Base-by-base conservation (phyloP, 2,888 invertebrate species). In the Eumerus sabulonum region DNA sequence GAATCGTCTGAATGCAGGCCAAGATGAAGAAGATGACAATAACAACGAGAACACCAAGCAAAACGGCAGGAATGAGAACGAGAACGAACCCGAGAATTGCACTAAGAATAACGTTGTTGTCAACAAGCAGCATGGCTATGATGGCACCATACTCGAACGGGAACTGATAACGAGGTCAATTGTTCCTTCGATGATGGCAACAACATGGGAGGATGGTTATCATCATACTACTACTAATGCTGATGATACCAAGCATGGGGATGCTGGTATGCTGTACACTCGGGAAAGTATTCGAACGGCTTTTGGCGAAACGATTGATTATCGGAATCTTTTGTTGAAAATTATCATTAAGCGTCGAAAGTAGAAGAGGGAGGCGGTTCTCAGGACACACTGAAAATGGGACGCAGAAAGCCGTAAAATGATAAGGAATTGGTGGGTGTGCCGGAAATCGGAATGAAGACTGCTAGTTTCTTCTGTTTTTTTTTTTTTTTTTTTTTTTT, bases 91-190 rank as follows among this genome's bases (percentile, higher is more conserved):
- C 27, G 27, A 27, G 7, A 27, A 27, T 7, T 27, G 27, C 27
- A 27, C 27, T n/a, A 7, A 27, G 3, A 27, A 27, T 7, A 27
- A 27, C 27, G 68, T 57, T 12, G 56, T 40, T 14, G 60, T 59
- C 56, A 38, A 63, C 27, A 74, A 51, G 19, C 56, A 59, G 56
- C 72, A 27, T 56, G 77, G 57, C 44, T 68, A 57, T 36, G 59
- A 82, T 59, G 82, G 82, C 81, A 81, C 82, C 48, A 72, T 83
- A 57, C 82, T 82, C 62, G 81, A 83, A 57, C 76, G 77, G 40
- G 74, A 83, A 64, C 82, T 83, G 82, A 82, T 83, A 84, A 83
- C 82, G 82, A 84, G 84, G 84, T 85, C 84, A 83, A 84, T 85
- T 83, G 83, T 83, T 76, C 81, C 82, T 74, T 84, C 84, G 54